phyloP scores from a whole-genome alignment of 2,113 vertebrate species.

The Alethe diademata region DNA sequence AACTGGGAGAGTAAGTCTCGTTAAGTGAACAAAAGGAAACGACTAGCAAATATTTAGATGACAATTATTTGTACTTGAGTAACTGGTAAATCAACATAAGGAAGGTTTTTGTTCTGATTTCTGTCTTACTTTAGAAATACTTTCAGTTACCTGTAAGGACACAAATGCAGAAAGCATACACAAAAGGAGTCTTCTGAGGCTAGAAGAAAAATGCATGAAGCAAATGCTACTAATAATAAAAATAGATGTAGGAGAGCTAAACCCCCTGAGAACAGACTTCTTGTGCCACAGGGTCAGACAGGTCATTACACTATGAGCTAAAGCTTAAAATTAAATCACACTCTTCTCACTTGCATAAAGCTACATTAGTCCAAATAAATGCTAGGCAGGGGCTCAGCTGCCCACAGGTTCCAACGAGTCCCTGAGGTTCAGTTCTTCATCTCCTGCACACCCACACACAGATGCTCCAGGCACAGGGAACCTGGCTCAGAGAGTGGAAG shows the following conservation, averaged over 20 bases:
- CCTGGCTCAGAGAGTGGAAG: not conserved
- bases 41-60: not conserved
- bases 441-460: not conserved
- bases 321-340: not conserved
- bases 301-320: not conserved
- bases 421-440: not conserved
- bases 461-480: not conserved
- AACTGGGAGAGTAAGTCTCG: not conserved
- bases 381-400: not conserved
- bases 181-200: not conserved
- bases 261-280: not conserved
- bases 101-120: not conserved
- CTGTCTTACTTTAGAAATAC: not conserved
- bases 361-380: not conserved
- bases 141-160: not conserved
- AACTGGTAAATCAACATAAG: not conserved
- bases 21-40: not conserved
- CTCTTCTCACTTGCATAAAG: not conserved
- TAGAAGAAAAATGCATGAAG: not conserved
- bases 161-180: not conserved
- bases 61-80: not conserved
- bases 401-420: not conserved
- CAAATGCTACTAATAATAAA: not conserved
- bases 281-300: not conserved
- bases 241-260: not conserved